phyloP scores from a whole-genome alignment of 2,113 vertebrate species.

The Equus quagga region DNA sequence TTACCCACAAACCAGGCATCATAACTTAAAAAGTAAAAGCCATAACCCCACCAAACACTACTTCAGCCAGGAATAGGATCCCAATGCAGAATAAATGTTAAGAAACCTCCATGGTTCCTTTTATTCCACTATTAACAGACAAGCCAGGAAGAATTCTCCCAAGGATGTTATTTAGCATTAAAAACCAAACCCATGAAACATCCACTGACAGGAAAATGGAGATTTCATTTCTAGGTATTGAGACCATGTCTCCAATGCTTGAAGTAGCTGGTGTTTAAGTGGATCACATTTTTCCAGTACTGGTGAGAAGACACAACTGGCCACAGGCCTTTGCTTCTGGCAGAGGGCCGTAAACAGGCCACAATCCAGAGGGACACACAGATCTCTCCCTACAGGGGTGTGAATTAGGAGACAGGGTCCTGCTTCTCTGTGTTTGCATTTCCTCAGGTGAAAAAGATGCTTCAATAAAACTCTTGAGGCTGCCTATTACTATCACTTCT shows the following conservation, averaged over 20 bases:
- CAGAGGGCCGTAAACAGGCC: background rate
- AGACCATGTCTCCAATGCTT: background rate
- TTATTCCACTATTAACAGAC: background rate
- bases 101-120: background rate
- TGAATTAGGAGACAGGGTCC: background rate
- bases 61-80: background rate
- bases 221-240: background rate
- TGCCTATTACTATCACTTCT: background rate
- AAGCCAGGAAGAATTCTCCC: background rate
- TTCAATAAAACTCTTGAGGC: background rate
- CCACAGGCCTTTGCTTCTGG: background rate
- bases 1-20: background rate
- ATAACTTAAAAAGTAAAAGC: background rate
- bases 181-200: background rate
- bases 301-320: background rate
- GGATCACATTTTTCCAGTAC: background rate
- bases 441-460: background rate
- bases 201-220: background rate
- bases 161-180: background rate
- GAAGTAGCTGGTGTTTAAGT: background rate
- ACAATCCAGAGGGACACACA: too few relatives aligned
- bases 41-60: background rate
- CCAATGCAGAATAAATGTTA: background rate
- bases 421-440: background rate
- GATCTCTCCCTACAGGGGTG: background rate